A percentile compares a stretch with the other conserved stretches of the same genome.
phyloP scores from a whole-genome alignment of 1,140 invertebrate species.

The Notospermus geniculatus region DNA sequence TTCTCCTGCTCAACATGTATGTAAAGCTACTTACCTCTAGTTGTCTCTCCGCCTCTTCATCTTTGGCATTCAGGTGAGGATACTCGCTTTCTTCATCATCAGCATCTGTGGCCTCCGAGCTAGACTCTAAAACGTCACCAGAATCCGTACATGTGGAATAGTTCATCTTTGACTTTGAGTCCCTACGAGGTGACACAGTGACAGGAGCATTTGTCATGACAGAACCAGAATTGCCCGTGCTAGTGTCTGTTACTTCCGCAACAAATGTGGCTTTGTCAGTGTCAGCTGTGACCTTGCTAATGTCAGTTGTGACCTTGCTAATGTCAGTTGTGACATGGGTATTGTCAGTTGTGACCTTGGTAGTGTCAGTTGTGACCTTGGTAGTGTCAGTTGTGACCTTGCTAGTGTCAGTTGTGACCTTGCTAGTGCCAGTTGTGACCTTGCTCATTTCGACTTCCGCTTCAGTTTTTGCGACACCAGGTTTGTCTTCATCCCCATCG shows the following conservation, averaged over 20 bases:
- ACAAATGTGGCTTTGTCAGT: too few species aligned
- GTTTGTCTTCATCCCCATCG: neutral
- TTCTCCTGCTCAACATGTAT: neutral
- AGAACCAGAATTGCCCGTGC: too few species aligned
- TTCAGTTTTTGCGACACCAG: neutral
- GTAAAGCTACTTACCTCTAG: neutral
- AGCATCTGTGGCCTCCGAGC: neutral
- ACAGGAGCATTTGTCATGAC: too few species aligned
- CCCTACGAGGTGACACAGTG: neutral
- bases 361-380: neutral
- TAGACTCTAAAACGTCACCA: neutral
- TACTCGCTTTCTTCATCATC: neutral
- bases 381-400: neutral
- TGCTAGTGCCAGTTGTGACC: neutral
- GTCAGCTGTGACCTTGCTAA: too few species aligned
- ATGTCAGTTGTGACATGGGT: too few species aligned
- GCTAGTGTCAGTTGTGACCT: neutral
- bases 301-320: too few species aligned
- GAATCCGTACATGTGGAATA: neutral
- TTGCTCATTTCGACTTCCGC: neutral
- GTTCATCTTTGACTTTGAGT: neutral
- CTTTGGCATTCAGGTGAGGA: neutral
- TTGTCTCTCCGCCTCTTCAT: neutral
- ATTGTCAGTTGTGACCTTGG: neutral
- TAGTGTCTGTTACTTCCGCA: too few species aligned